Evolutionary conservation across 2,888 invertebrate species (phyloP).

Genomic region (Isoperla grammatica): DNA sequence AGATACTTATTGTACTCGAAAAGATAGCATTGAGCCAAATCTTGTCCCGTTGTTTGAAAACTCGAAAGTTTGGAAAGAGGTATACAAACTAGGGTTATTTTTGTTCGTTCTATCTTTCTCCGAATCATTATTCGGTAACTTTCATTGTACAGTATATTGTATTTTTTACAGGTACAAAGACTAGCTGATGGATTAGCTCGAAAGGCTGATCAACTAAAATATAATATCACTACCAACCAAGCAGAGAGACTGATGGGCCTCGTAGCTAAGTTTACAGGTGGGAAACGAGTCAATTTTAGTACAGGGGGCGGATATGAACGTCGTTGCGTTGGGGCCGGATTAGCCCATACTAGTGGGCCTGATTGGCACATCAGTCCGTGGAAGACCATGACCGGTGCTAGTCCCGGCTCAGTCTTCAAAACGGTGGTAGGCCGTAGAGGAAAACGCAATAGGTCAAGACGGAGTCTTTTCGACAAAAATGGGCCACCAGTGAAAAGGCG

Average conservation of each 20-base stretch:
- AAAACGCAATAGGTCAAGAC: not conserved
- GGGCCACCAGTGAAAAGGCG: no score
- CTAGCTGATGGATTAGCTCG: not conserved
- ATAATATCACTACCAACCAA: constrained; percentile 6
- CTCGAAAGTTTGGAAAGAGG: not conserved
- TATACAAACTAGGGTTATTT: not conserved
- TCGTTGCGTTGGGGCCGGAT: constrained; percentile 1
- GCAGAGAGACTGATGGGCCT: constrained; percentile 13
- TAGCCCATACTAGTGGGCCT: constrained; percentile 13
- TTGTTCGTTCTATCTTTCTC: not conserved
- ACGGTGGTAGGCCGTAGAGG: not conserved
- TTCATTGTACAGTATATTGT: not conserved
- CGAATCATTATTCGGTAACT: not conserved
- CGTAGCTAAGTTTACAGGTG: constrained; percentile 14
- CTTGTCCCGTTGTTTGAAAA: not conserved
- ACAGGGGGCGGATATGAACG: constrained; percentile 7
- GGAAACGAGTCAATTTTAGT: constrained; percentile 12
- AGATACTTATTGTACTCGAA: constrained; percentile 18
- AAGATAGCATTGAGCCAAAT: not conserved
- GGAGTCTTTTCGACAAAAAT: not conserved
- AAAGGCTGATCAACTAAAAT: constrained; percentile 1
- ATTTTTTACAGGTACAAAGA: not conserved
- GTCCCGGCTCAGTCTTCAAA: constrained; percentile 6
- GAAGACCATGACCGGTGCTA: constrained; percentile 1
- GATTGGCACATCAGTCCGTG: constrained; percentile 18